Evolutionary conservation across 1,140 invertebrate species (phyloP).

Genomic region (Liolophura sinensis): DNA sequence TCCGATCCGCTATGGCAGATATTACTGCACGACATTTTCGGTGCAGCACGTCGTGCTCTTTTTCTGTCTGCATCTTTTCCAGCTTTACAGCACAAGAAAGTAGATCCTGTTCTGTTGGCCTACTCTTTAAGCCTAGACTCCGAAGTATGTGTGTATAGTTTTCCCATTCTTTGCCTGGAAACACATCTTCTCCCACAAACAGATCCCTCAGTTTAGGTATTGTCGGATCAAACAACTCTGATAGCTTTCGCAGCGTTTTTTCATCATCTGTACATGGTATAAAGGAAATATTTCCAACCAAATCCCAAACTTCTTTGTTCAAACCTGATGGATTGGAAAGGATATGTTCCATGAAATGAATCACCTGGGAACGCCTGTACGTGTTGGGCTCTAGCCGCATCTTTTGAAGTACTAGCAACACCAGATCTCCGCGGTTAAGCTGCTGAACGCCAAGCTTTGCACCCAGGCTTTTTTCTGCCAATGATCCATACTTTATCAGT

Average conservation of each 20-base stretch:
- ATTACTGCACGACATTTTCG: constrained; percentile 6
- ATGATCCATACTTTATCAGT: too few relatives aligned
- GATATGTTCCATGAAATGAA: too few relatives aligned
- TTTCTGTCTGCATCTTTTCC: background rate
- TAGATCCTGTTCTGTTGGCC: constrained; percentile 11
- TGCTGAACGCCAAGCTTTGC: too few relatives aligned
- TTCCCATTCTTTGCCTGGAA: constrained; percentile 14
- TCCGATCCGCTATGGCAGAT: background rate
- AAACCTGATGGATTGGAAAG: too few relatives aligned
- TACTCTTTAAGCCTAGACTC: constrained; percentile 6
- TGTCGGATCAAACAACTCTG: constrained; percentile 16
- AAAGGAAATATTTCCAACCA: too few relatives aligned
- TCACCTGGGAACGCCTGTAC: too few relatives aligned
- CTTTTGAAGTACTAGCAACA: too few relatives aligned
- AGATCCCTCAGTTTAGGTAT: constrained; percentile 6
- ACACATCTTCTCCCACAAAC: constrained; percentile 16
- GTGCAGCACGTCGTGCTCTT: background rate
- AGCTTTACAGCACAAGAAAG: constrained; percentile 9
- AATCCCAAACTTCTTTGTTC: too few relatives aligned
- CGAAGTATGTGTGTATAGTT: constrained; percentile 3
- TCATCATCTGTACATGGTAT: background rate
- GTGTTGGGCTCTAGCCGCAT: too few relatives aligned
- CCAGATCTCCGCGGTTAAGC: too few relatives aligned
- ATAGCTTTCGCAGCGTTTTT: background rate
- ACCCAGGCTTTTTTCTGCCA: too few relatives aligned